Base-by-base conservation (phyloP, 1,140 invertebrate species). In the Caenorhabditis latens region DNA sequence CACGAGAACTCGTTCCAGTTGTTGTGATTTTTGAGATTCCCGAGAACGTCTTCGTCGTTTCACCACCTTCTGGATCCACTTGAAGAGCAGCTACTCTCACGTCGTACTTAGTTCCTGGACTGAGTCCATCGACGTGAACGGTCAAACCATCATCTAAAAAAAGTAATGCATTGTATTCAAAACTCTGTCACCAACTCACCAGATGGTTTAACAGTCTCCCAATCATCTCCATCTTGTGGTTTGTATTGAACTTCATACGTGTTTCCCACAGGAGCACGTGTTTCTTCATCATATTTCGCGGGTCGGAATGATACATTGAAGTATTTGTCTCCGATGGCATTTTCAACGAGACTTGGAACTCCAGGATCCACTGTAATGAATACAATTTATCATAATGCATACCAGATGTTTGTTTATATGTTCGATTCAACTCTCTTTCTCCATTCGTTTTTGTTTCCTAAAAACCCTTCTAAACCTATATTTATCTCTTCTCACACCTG, bases 71-170 rank as follows among this genome's bases (percentile, higher is more conserved):
- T 50, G 53, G 43, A 84, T 91, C 92, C 11, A 63, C 87, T 86
- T 92, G 90, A 40, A 92, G 84, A 40, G 97, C 95, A 8, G 98
- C 96, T 2, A 98, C 95, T 86, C 95, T 94, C 91, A 99, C 95
- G 90, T 98, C 96, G 92, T 99, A 95, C 6, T 95, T 94, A 87
- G 96, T 95, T n/a, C 96, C 96, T 5, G 95, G 95, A 89, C 96
- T 95, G 61, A 99, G 94, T 2, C 95, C 96, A 40, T 95, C 94
- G 19, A 98, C 94, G 83, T 95, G 94, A 55, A 96, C 95, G 86
- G 94, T 95, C 89, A 91, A 84, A 21, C 85, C 85, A 21, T 89
- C 87, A 16, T 79, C 90, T 90, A 58, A 67, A 90, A 79, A 55
- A 84, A 53, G 19, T 16, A 55, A 84, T 13, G n/a, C 0, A 40